Base-by-base conservation (phyloP, 2,888 invertebrate genomes). In the Oligia latruncula region DNA sequence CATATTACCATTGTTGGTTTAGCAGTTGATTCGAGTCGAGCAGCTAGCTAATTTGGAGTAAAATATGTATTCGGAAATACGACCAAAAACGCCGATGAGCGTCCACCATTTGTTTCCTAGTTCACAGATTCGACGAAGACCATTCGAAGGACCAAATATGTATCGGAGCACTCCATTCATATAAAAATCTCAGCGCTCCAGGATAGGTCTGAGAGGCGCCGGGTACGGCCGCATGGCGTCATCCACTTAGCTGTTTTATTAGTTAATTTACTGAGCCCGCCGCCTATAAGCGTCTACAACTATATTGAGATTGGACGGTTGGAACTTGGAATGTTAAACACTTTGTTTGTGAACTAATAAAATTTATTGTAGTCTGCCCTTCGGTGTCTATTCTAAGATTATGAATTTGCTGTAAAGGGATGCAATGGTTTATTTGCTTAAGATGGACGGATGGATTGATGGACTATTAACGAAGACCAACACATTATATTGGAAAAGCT, bases 171-270 rank as follows among this genome's bases (percentile, higher is more conserved):
- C 46, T 74, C 70, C 66, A 84, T 83, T 87, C 43, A 49, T 43
- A 64, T 40, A 40, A n/a, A 75, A 72, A 62, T 77, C 80, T 67
- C 65, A 40, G 72, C 20, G 62, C 77, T 77, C 67, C 65, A 49
- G 80, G 83, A 52, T 52, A 82, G 71, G 77, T 65, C 78, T 70
- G 46, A 66, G 77, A 85, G 89, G 89, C 89, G 89, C 87, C 89
- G 75, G 75, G 62, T 60, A 71, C n/a, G 86, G 65, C 70, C 84
- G 78, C 17, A 62, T 84, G 87, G 80, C 90, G 89, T 87, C 89
- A 89, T 82, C 84, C 90, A 89, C 84, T 90, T 86, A 87, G 82
- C 80, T 74, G 55, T 77, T 90, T 89, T 90, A 89, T 90, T 89
- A 78, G 86, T 71, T 89, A 90, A 89, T 89, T 87, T 83, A 87